Evolutionary conservation across 2,888 invertebrate species (phyloP).

Genomic region (Cylindroiulus punctatus): DNA sequence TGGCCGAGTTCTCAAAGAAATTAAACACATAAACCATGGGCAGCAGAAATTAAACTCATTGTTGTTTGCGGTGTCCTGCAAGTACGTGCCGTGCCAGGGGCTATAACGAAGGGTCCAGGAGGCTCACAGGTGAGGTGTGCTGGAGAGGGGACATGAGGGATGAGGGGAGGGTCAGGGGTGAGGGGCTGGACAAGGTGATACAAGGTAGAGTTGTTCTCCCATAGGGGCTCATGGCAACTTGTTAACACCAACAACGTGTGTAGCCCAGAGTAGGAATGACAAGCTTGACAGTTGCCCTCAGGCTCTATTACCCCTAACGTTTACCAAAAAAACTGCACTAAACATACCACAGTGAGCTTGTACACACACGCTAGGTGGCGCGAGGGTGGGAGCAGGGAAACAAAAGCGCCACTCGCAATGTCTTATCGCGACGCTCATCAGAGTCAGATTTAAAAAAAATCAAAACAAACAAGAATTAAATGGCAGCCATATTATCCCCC

Average conservation of each 20-base stretch:
- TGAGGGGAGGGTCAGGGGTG: conserved; percentile 34
- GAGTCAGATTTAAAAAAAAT: background rate
- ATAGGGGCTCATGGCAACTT: conserved; percentile 44
- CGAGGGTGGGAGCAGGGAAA: background rate
- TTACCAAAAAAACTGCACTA: background rate
- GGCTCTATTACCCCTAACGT: conserved; percentile 26
- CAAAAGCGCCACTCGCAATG: background rate
- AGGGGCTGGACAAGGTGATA: conserved; percentile 43
- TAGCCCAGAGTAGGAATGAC: conserved; percentile 42
- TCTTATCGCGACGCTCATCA: background rate
- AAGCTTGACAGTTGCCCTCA: conserved; percentile 20
- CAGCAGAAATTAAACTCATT: conserved; percentile 27
- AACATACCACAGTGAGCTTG: conserved; percentile 2
- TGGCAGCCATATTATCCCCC: conserved; percentile 14
- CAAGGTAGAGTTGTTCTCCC: conserved; percentile 5
- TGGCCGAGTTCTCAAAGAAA: conserved; percentile 35
- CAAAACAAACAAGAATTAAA: conserved; percentile 45
- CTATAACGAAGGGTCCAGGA: background rate
- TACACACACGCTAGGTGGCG: conserved; percentile 40
- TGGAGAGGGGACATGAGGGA: conserved; percentile 20
- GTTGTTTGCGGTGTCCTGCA: conserved; percentile 39
- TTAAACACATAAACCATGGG: conserved; percentile 29
- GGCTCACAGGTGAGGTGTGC: conserved; percentile 7
- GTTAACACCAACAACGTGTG: conserved; percentile 47
- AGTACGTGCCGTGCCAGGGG: conserved; percentile 21